Evolutionary conservation across 2,888 invertebrate genomes (phyloP), one percentile per base, ranked within the genome.

Genomic region (Lasius fuliginosus): DNA sequence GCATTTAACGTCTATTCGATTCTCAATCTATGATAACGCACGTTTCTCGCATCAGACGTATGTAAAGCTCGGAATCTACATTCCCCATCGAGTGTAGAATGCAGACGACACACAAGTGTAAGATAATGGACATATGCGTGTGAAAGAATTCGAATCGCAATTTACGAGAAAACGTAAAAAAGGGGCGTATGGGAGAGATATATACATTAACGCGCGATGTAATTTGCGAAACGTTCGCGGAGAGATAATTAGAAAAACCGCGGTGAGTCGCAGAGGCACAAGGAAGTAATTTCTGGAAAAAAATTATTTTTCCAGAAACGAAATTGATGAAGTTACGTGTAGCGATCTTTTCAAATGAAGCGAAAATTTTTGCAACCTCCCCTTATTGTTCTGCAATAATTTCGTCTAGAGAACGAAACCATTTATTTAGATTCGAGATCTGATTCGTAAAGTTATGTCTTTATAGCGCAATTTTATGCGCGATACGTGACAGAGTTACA

Each of bases 201-300:
- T 81, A 36, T 36, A 74, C 73, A 81, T 81, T 79, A 81, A 62
- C 27, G 42, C 58, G 58, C 33, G 5, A 79, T 36, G 79, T 81
- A 36, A 79, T 79, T 79, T 42, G 42, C 33, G 33, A 27, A 73
- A 60, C 23, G 36, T 60, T 60, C 9, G 27, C 9, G n/a, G 11
- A 2, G 8, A 53, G 33, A n/a, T 33, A 81, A 74, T 60, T 81
- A 73, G 30, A 79, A 79, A 46, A 60, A 46, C 23, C 46, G 33
- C 73, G 23, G 27, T 30, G 40, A 60, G 23, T 23, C n/a, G 42
- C 42, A 12, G 36, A 42, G 27, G 53, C 3, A 8, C 27, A 58
- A 36, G 27, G 60, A 62, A 75, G 27, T 60, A 74, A 81, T 79
- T 74, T 73, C 79, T 81, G 46, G 12, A 46, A 3, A 79, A 60